Base-by-base conservation (phyloP, 2,113 vertebrate genomes). In the Cryptotis parvus region DNA sequence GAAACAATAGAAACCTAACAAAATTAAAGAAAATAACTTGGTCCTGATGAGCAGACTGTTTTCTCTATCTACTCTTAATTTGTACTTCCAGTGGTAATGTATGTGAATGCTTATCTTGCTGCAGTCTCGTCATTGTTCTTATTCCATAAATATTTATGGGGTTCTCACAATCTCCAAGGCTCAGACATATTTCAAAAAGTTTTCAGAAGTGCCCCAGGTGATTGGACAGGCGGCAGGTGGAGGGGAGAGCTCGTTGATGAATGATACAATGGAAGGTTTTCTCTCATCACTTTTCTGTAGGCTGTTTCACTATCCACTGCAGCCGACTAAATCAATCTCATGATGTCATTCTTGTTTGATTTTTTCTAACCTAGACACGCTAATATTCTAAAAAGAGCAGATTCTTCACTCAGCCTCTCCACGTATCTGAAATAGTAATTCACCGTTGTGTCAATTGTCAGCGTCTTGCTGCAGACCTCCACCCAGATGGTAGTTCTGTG, bases 161-260 rank as follows among this genome's bases (percentile, higher is more conserved):
- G 20, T 78, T 89, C 65, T 43, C n/a, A 52, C 5, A 37, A 11
- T 66, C 63, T 81, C 73, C 65, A 24, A 77, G 27, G 39, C 66
- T 35, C 26, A 70, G 14, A 41, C 15, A 81, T 90, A 90, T 94
- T 90, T 72, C 27, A 74, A 22, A n/a, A 83, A 63, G 41, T 81
- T 85, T 95, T 79, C 49, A 43, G 0, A 94, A 89, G 58, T 12
- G 41, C 37, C 20, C 20, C 31, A n/a, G 37, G 45, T 80, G 69
- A 81, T 78, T 77, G 2, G 1, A 37, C 37, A 31, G 49, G 8
- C 45, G 24, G n/a, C 16, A 20, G 31, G 27, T 43, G 73, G 58
- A 92, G 76, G 81, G 52, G 37, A 86, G n/a, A n/a, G n/a, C n/a
- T n/a, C 35, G n/a, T 78, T 61, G 27, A 68, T 20, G 61, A 18